Evolutionary conservation across 2,797 vertebrate species (phyloP), one percentile per base, ranked within the genome.

Genomic region (Ctenosaura bakeri): DNA sequence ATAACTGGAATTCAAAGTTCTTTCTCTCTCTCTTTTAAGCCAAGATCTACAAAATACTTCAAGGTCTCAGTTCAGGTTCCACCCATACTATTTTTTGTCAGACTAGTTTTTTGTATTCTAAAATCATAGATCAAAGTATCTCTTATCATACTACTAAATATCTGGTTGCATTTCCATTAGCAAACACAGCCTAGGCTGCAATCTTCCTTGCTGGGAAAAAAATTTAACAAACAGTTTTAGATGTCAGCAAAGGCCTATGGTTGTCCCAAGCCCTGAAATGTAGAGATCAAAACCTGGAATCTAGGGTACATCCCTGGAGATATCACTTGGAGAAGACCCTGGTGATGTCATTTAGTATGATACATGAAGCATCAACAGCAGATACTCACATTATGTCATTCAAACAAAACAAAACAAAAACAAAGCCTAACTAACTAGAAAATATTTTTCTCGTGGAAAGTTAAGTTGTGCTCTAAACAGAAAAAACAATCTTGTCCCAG

Each of bases 121-220:
- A 56, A 86, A 35, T 54, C 32, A 86, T 56, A 86, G 69, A 86
- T 86, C 52, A 59, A 86, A 86, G 14, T 59, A 35, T 24, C 56
- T 32, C 14, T 42, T 42, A 35, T 18, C 13, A 59, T 86, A 77
- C n/a, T 62, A 14, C 35, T 42, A 62, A 32, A 76, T 64, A 42
- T 4, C n/a, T 59, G 38, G 59, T 77, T 56, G 54, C 54, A 62
- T 38, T 78, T 22, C n/a, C 12, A 59, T 14, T 42, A 59, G 35
- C n/a, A 86, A 86, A 86, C 9, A 56, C n/a, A 32, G 26, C 42
- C 76, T 32, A 81, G 20, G 26, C n/a, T 59, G 54, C 52, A 88
- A 26, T 82, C 16, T 26, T 62, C 42, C 35, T 73, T 73, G 29
- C 32, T 82, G 52, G 26, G 24, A 82, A 71, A 22, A 62, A 76